These are phyloP conservation scores for Charanyca ferruginea DNA, from an alignment of 2,888 invertebrate genomes.

Conservation along the genomic window DNA sequence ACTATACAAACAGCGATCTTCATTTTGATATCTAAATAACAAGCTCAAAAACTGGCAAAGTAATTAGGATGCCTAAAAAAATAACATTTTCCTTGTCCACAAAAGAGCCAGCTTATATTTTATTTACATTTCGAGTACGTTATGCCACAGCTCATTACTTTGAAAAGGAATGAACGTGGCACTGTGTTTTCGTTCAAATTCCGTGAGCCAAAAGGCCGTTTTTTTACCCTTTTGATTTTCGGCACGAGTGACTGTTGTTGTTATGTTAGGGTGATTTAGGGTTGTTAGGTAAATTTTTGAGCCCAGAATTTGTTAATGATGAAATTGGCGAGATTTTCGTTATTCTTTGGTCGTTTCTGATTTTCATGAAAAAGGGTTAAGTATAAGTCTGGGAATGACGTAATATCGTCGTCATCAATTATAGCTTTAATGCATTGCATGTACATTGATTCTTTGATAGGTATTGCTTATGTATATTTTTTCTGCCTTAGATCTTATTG, in stretches of 20 bases:
- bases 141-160: constrained; percentile 57
- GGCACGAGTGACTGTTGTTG: constrained; percentile 23
- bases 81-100: constrained; percentile 30
- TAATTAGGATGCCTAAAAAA: constrained; percentile 45
- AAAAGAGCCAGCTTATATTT: constrained; percentile 56
- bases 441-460: too few species aligned
- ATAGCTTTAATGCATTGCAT: too few species aligned
- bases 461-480: too few species aligned
- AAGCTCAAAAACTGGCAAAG: constrained; percentile 23
- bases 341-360: constrained; percentile 20
- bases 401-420: too few species aligned
- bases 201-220: not conserved
- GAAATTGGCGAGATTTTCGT: constrained; percentile 8
- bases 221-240: constrained; percentile 34
- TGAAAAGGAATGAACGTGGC: constrained; percentile 41
- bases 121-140: constrained; percentile 57
- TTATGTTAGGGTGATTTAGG: constrained; percentile 17
- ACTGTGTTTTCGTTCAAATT: constrained; percentile 37
- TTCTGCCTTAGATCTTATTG: too few species aligned
- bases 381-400: not conserved
- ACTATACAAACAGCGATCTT: constrained; percentile 11
- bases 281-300: not conserved
- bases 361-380: not conserved
- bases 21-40: constrained; percentile 45
- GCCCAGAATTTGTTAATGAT: not conserved